A percentile compares a stretch with the other conserved stretches of the same genome.
These are phyloP conservation scores for Talpa occidentalis DNA, from an alignment of 2,113 vertebrate genomes.

Conservation along the genomic window DNA sequence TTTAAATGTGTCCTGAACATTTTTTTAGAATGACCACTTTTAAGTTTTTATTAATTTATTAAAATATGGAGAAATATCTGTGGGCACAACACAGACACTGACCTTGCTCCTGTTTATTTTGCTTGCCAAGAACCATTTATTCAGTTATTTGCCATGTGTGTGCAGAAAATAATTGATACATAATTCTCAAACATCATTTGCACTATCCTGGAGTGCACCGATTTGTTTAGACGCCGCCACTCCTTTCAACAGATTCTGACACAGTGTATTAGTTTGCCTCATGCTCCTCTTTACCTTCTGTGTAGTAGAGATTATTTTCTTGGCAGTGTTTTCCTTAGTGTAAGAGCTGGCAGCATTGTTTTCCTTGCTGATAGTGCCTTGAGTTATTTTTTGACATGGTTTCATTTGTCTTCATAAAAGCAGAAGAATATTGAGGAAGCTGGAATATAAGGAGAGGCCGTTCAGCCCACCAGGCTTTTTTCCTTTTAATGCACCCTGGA, in stretches of 20 bases:
- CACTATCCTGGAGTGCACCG: not conserved
- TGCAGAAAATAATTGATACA: not conserved
- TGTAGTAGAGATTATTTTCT: constrained; percentile 49
- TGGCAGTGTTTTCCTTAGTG: constrained; percentile 1
- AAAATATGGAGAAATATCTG: constrained; percentile 19
- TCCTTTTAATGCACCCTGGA: constrained; percentile 81
- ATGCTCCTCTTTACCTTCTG: constrained; percentile 10
- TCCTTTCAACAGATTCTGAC: constrained; percentile 46
- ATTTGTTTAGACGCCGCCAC: constrained; percentile 48
- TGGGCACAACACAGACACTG: not conserved
- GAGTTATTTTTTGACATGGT: constrained; percentile 69
- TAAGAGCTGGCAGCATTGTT: constrained; percentile 63
- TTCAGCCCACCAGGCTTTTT: constrained; percentile 75
- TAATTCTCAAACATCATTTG: constrained; percentile 16
- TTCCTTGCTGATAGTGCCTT: constrained; percentile 31
- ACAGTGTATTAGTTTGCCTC: constrained; percentile 41
- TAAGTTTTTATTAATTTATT: not conserved
- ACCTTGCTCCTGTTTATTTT: constrained; percentile 16
- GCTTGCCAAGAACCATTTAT: not conserved
- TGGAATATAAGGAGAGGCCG: constrained; percentile 72
- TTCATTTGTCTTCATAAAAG: constrained; percentile 79
- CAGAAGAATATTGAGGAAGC: constrained; percentile 69
- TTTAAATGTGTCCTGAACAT: not conserved
- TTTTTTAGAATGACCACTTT: not conserved
- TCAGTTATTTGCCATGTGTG: not conserved